Base-by-base conservation (phyloP, 1,140 invertebrate species). In the Hesperophylax magnus region DNA sequence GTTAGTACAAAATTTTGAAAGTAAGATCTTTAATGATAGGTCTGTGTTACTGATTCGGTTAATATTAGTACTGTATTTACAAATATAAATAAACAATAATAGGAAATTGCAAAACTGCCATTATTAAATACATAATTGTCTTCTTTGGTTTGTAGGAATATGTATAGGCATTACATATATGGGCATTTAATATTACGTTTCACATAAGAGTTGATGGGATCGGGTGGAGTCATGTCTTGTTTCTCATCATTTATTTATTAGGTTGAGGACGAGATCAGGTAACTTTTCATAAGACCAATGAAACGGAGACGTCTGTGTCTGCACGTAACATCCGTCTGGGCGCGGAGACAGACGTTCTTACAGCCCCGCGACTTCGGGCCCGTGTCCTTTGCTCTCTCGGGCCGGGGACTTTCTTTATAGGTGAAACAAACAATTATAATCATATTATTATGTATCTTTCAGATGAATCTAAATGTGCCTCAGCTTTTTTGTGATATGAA, bases 1-100 rank as follows among this genome's bases (percentile, higher is more conserved):
- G 39, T 71, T 71, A 52, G 67, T 71, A 71, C 67, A 71, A 71
- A 71, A 71, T 71, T 67, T 71, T 71, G 67, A 71, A 71, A 47
- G 6, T 71, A 71, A 52, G 67, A 71, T 71, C 67, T 67, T 71
- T 71, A 52, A 71, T 67, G 27, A 67, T 67, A 67, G 63, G 63
- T 15, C n/a, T 22, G 18, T 65, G 61, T 67, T 34, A 67, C 27
- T 34, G 63, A 67, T 27, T 34, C 63, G 27, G 63, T 61, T 67
- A 34, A 31, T 34, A 31, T 27, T 67, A 34, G 63, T n/a, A 31
- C 27, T 31, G 17, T 67, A 34, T 67, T 61, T 61, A 61, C 58
- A 34, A 27, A 67, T 31, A 67, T n/a, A 27, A 34, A 67, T 31
- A 67, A 67, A 67, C 63, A 67, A 67, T 67, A 67, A 67, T 67